A percentile compares a stretch with the other conserved stretches of the same genome.
Evolutionary conservation across 2,113 vertebrate species (phyloP).

Genomic region (Cololabis saira): DNA sequence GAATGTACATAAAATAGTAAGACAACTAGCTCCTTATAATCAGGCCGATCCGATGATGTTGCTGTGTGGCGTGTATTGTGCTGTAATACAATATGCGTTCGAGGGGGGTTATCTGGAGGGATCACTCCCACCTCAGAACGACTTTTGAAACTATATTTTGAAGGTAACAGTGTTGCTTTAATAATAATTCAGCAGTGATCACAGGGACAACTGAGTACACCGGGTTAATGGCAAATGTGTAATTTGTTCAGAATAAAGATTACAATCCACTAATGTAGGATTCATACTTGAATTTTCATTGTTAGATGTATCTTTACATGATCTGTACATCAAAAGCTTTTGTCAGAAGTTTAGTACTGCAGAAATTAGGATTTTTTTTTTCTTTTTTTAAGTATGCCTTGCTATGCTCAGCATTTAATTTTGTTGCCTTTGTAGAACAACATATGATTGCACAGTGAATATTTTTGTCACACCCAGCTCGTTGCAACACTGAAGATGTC

Average conservation of each 20-base stretch:
- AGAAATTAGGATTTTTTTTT: slow-evolving; percentile 39
- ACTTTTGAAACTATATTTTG: too few relatives aligned
- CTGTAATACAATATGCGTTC: too few relatives aligned
- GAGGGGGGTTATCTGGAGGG: too few relatives aligned
- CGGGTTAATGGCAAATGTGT: slow-evolving; percentile 9
- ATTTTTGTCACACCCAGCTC: slow-evolving; percentile 31
- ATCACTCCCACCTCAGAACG: too few relatives aligned
- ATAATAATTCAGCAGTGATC: neutral
- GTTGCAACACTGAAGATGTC: slow-evolving; percentile 13
- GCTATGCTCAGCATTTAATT: slow-evolving; percentile 42
- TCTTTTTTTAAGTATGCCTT: slow-evolving; percentile 54
- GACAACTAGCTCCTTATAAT: too few relatives aligned
- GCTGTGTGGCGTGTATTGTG: too few relatives aligned
- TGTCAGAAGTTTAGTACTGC: slow-evolving; percentile 30
- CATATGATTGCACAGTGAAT: slow-evolving; percentile 44
- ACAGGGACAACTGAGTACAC: neutral
- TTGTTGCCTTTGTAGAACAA: slow-evolving; percentile 69
- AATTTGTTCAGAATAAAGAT: slow-evolving; percentile 10
- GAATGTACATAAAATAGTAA: too few relatives aligned
- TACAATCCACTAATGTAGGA: neutral
- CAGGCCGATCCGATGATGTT: too few relatives aligned
- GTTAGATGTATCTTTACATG: slow-evolving; percentile 32
- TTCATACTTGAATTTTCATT: slow-evolving; percentile 67
- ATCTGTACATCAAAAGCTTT: slow-evolving; percentile 48
- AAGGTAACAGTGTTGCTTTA: too few relatives aligned